Percentiles rank a stretch among this genome's conserved stretches.
Conservation (phyloP, 2,797 vertebrate species). For the Eulemur rubriventer region DNA sequence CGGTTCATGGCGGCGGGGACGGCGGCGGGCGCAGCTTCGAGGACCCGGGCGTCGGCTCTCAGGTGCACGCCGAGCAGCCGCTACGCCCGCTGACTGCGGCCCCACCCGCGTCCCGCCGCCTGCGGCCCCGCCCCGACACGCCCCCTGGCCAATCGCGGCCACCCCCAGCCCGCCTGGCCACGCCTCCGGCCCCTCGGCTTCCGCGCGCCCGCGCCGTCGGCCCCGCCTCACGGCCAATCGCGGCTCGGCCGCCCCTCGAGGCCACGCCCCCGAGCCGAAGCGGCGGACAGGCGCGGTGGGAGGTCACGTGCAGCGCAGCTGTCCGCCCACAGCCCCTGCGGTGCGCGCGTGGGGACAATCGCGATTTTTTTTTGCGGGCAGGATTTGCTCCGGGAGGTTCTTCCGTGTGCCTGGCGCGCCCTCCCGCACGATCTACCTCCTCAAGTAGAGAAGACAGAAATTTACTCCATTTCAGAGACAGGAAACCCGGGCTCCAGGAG, state of each 20-base stretch:
- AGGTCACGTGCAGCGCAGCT: constrained; percentile 24
- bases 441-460: not conserved
- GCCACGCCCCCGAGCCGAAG: not conserved
- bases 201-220: not conserved
- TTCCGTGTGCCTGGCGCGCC: too few species aligned
- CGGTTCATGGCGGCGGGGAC: constrained; percentile 90
- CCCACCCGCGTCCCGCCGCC: not conserved
- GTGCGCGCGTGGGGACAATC: fast-evolving
- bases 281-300: fast-evolving
- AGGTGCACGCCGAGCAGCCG: constrained; percentile 24
- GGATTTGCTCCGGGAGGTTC: not conserved
- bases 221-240: constrained; percentile 38
- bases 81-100: not conserved
- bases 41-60: not conserved
- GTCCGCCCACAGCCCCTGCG: fast-evolving
- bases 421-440: not conserved
- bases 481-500: not conserved
- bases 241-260: fast-evolving
- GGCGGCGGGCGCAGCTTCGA: not conserved
- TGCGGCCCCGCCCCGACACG: constrained; percentile 13
- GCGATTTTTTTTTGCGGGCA: not conserved
- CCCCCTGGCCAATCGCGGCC: constrained; percentile 42
- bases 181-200: not conserved
- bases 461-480: not conserved
- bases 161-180: not conserved